phyloP scores from a whole-genome alignment of 2,113 vertebrate genomes.

The Guaruba guarouba region DNA sequence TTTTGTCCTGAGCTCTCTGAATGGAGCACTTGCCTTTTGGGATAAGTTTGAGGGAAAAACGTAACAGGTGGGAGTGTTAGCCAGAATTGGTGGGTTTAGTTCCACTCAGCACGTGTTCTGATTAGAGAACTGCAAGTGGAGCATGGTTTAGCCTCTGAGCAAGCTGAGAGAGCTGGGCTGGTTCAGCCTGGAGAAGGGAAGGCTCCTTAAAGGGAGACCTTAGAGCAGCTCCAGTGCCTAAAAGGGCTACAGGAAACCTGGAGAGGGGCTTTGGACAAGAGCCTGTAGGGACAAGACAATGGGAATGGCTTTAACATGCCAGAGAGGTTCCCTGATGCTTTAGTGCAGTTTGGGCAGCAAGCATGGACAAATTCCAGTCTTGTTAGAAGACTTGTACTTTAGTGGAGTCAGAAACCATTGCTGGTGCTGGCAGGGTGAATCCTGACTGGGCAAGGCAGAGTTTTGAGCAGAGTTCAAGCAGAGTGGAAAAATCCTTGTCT shows the following conservation, averaged over 20 bases:
- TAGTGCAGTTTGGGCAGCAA: neutral
- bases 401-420: neutral
- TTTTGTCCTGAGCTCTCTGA: neutral
- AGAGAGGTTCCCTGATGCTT: neutral
- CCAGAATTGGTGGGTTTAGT: rapidly evolving
- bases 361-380: neutral
- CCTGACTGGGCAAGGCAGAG: neutral
- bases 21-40: neutral
- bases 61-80: neutral
- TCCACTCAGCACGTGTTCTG: neutral
- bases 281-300: neutral
- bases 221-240: neutral
- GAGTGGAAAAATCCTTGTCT: neutral
- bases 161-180: neutral
- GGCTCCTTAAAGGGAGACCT: neutral
- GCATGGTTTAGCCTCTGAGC: neutral
- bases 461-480: neutral
- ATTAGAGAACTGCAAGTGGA: neutral
- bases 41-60: rapidly evolving
- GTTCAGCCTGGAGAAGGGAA: neutral
- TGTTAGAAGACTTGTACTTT: neutral
- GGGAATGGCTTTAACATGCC: neutral
- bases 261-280: neutral
- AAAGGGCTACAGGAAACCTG: neutral
- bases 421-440: neutral